Evolutionary conservation across 2,888 invertebrate genomes (phyloP).

Genomic region (Bursaphelenchus okinawaensis): DNA sequence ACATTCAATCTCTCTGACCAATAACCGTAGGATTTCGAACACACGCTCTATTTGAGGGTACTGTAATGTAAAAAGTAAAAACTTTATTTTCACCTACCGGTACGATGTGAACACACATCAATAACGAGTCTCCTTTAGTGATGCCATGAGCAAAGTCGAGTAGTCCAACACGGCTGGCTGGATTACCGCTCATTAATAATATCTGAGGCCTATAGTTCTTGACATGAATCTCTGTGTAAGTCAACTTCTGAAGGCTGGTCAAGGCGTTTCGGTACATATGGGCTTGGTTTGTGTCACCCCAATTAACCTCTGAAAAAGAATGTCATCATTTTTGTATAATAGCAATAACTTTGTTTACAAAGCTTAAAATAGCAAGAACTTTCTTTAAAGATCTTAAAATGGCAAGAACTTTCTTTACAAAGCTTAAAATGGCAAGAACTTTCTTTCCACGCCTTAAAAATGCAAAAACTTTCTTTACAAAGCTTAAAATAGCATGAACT

Average conservation of each 20-base stretch:
- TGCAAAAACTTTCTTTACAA: no score
- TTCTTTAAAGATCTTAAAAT: no score
- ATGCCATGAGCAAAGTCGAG: conserved; percentile 24
- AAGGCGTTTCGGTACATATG: conserved; percentile 63
- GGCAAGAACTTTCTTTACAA: no score
- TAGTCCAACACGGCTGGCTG: conserved; percentile 17
- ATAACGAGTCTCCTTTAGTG: conserved; percentile 21
- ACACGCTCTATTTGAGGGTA: conserved; percentile 17
- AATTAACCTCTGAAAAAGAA: conserved; percentile 71
- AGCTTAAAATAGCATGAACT: no score
- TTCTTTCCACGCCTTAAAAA: no score
- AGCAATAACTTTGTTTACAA: no score
- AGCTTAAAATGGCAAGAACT: no score
- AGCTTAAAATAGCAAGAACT: no score
- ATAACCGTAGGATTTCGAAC: conserved; percentile 12
- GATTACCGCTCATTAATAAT: conserved; percentile 22
- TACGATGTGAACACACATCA: conserved; percentile 20
- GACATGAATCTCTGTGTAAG: conserved; percentile 22
- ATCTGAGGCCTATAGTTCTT: conserved; percentile 28
- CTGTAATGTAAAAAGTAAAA: conserved; percentile 3
- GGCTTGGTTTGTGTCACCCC: conserved; percentile 92
- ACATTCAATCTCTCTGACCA: conserved; percentile 17
- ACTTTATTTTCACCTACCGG: conserved; percentile 5
- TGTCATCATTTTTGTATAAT: no score
- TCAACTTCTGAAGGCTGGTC: conserved; percentile 15